Percentiles rank a stretch among this genome's conserved stretches.
phyloP scores from a whole-genome alignment of 1,140 invertebrate genomes.

The Drosophila auraria region DNA sequence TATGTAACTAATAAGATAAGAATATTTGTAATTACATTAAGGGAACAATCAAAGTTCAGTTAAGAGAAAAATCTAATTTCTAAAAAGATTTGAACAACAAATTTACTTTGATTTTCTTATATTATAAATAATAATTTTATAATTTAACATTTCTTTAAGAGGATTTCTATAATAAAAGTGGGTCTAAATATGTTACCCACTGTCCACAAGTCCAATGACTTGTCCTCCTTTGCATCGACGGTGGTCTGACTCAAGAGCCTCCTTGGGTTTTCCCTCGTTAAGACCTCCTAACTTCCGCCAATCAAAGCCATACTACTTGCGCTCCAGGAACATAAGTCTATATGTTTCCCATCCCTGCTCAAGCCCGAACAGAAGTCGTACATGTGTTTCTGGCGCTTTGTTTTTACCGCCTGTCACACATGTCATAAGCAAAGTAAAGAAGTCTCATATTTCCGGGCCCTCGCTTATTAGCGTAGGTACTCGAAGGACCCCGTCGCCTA shows the following conservation, averaged over 20 bases:
- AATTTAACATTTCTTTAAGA: no score
- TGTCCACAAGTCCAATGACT: background rate
- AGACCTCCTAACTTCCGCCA: conserved; percentile 31
- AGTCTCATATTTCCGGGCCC: conserved; percentile 65
- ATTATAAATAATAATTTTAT: background rate
- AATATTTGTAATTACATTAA: background rate
- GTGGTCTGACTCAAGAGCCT: conserved; percentile 21
- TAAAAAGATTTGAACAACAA: no score
- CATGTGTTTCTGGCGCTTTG: conserved; percentile 60
- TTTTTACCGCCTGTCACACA: conserved; percentile 57
- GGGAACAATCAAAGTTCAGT: background rate
- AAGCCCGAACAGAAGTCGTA: conserved; percentile 63
- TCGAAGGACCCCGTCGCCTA: conserved; percentile 56
- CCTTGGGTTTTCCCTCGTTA: conserved; percentile 19
- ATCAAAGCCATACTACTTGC: conserved; percentile 47
- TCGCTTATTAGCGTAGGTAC: conserved; percentile 70
- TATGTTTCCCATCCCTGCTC: conserved; percentile 1
- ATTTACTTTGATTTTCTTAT: no score
- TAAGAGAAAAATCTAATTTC: background rate
- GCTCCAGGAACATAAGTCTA: conserved; percentile 9
- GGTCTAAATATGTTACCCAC: background rate
- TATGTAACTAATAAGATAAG: background rate
- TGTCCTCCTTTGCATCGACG: background rate
- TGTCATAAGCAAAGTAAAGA: conserved; percentile 56
- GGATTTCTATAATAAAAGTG: background rate